phyloP scores from a whole-genome alignment of 2,888 invertebrate species.

The Branchellion lobata region DNA sequence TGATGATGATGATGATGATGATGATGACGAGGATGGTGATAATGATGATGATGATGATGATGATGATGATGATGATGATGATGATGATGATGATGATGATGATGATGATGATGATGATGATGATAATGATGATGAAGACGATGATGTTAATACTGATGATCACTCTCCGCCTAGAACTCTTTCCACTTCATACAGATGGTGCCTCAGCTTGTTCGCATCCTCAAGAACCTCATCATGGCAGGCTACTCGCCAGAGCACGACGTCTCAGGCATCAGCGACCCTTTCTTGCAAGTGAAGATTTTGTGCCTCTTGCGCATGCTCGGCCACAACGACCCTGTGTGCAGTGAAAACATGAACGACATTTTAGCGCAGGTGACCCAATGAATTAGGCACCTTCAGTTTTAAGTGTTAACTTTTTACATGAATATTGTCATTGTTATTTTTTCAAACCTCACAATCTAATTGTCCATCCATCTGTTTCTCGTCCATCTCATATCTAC shows the following conservation, averaged over 20 bases:
- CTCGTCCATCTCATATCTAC: too few relatives aligned
- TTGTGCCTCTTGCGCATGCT: slow-evolving; percentile 87
- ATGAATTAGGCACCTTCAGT: not conserved
- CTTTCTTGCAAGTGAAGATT: slow-evolving; percentile 98
- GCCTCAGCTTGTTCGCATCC: slow-evolving; percentile 92
- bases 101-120: slow-evolving; percentile 16
- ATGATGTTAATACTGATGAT: too few relatives aligned
- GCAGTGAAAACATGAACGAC: slow-evolving; percentile 99
- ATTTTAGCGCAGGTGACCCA: slow-evolving; percentile 89
- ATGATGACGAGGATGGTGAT: slow-evolving; percentile 24
- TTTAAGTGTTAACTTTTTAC: not conserved
- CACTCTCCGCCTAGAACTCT: too few relatives aligned
- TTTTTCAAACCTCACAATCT: too few relatives aligned
- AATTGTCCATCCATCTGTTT: too few relatives aligned
- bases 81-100: slow-evolving; percentile 34
- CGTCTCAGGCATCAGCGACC: slow-evolving; percentile 98
- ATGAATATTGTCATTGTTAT: not conserved
- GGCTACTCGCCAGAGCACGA: slow-evolving; percentile 99
- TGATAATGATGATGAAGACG: not conserved
- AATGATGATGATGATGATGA: slow-evolving; percentile 37
- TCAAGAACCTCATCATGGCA: slow-evolving; percentile 95
- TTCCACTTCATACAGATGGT: slow-evolving; percentile 87
- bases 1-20: slow-evolving; percentile 32
- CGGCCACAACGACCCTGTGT: slow-evolving; percentile 91
- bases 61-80: slow-evolving; percentile 38